Evolutionary conservation across 2,888 invertebrate species (phyloP).

Genomic region (Drosophila formosana): DNA sequence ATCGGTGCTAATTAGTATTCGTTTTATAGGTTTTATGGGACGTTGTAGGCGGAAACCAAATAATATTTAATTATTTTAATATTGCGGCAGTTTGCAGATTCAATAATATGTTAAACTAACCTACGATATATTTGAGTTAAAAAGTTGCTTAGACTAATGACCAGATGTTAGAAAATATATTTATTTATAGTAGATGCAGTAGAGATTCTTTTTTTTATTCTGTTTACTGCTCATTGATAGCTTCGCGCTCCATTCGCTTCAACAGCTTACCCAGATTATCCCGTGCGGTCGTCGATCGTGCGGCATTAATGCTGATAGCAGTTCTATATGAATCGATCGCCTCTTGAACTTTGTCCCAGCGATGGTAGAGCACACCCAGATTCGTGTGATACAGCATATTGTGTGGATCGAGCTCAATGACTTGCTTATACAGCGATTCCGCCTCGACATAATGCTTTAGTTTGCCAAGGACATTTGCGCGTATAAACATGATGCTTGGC

Average conservation of each 20-base stretch:
- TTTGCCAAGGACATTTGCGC: constrained; percentile 96
- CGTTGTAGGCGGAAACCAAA: neutral
- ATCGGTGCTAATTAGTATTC: neutral
- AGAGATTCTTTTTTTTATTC: neutral
- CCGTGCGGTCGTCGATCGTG: constrained; percentile 88
- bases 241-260: constrained; percentile 62
- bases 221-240: constrained; percentile 15
- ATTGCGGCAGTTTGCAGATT: neutral
- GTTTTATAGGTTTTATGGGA: neutral
- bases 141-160: constrained; percentile 30
- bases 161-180: constrained; percentile 21
- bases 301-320: constrained; percentile 91
- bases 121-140: neutral
- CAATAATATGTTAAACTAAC: constrained; percentile 5
- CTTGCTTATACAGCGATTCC: constrained; percentile 91
- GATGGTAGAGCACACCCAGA: constrained; percentile 96
- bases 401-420: constrained; percentile 89
- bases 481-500: constrained; percentile 92
- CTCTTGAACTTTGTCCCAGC: constrained; percentile 92
- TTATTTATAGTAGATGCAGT: neutral
- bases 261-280: constrained; percentile 88
- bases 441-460: constrained; percentile 91
- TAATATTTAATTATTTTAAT: neutral
- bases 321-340: constrained; percentile 91
- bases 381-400: constrained; percentile 95